Base-by-base conservation (phyloP, 2,113 vertebrate genomes). In the Prinia subflava region DNA sequence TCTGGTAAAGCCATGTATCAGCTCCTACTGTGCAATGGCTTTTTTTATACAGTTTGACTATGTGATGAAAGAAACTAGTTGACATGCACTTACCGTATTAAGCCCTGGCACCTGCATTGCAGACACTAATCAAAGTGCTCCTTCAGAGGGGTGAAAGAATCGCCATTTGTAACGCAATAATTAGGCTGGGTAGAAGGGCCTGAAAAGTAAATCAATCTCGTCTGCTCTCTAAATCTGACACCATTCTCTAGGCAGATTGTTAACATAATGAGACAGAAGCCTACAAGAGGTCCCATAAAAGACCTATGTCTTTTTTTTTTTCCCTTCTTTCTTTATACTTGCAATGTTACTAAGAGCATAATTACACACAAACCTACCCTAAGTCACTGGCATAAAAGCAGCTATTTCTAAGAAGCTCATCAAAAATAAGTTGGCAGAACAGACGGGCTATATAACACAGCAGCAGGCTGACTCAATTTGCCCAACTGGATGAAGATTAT, bases 201-300 rank as follows among this genome's bases (percentile, higher is more conserved):
- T 97, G 94, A 92, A 97, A 98, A 98, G 97, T 97, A 98, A 98
- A 98, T 98, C 98, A 98, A 96, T 98, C 96, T 97, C 64, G 6
- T 95, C 96, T 97, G 94, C 97, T 98, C 95, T 97, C 68, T 49
- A 96, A 95, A 98, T 98, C 97, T 97, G 95, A 97, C 97, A 98
- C 95, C 92, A 92, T 96, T 98, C 94, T 97, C 95, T 95, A 90
- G 93, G 96, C 97, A 98, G 96, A 97, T 95, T 98, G 97, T 97
- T 98, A 97, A 98, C 97, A 97, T 98, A 98, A 98, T 97, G 97
- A 98, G 98, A 97, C 96, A 97, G 97, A 97, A 98, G 90, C 75
- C 77, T 87, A 95, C 84, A 96, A 97, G 97, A 97, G 94, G 96
- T 97, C 93, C 96, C 69, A 75, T 37, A 92, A 97, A 97, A 97